Percentiles rank a stretch among this genome's conserved stretches.
phyloP scores from a whole-genome alignment of 2,888 invertebrate genomes.

The Cyaniris semiargus region DNA sequence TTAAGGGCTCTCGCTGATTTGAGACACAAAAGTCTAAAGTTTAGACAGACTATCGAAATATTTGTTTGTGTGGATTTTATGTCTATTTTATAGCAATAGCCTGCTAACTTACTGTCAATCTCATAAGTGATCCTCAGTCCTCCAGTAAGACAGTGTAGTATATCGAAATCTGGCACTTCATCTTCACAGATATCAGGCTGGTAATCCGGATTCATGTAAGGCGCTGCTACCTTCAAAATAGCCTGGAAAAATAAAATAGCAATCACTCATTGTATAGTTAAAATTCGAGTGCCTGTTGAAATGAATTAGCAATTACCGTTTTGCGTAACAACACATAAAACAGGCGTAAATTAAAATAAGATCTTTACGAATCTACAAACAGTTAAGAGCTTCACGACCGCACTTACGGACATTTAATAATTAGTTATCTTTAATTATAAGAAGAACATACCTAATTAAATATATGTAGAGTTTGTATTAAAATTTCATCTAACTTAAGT shows the following conservation, averaged over 20 bases:
- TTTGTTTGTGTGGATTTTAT: too few relatives aligned
- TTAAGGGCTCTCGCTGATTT: too few relatives aligned
- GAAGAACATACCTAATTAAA: too few relatives aligned
- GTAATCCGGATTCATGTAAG: slow-evolving; percentile 67
- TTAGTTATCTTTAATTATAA: too few relatives aligned
- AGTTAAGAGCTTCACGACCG: too few relatives aligned
- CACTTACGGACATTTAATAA: too few relatives aligned
- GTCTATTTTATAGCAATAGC: too few relatives aligned
- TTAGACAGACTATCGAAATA: too few relatives aligned
- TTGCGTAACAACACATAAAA: neutral
- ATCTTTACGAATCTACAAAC: too few relatives aligned
- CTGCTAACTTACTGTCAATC: slow-evolving; percentile 40
- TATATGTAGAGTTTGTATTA: too few relatives aligned
- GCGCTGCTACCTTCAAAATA: slow-evolving; percentile 67
- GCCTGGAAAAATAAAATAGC: neutral
- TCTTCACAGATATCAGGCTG: slow-evolving; percentile 53
- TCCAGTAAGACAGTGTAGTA: slow-evolving; percentile 65
- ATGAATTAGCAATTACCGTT: neutral
- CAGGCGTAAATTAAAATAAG: neutral
- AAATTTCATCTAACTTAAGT: too few relatives aligned
- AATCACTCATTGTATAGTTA: neutral
- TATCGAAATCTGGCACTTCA: slow-evolving; percentile 60
- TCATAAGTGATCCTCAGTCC: slow-evolving; percentile 50
- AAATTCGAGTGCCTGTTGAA: neutral
- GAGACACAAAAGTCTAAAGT: too few relatives aligned